Evolutionary conservation across 2,113 vertebrate genomes (phyloP).

Genomic region (Apteryx mantelli): DNA sequence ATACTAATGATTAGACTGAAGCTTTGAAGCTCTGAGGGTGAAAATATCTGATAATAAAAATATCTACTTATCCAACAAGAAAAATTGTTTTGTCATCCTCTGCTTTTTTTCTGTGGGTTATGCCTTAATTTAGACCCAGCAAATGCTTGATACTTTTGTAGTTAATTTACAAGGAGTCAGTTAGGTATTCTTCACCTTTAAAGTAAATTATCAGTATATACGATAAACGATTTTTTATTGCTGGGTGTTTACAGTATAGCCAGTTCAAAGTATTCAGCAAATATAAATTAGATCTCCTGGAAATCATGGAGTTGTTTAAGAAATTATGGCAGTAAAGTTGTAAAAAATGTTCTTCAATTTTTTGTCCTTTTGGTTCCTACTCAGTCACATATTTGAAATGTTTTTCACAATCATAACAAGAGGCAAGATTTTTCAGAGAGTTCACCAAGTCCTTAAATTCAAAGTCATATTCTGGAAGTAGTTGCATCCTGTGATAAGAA

Average conservation of each 20-base stretch:
- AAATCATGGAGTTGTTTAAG: background rate
- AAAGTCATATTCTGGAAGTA: background rate
- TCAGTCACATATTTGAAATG: background rate
- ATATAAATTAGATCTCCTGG: background rate
- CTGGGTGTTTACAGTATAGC: background rate
- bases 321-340: background rate
- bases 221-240: background rate
- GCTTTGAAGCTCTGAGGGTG: background rate
- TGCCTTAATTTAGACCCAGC: background rate
- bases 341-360: background rate
- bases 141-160: background rate
- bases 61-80: background rate
- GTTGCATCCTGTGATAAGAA: rapidly evolving
- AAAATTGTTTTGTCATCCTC: background rate
- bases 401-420: background rate
- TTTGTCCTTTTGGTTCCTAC: background rate
- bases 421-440: background rate
- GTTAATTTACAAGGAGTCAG: background rate
- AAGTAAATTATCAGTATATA: background rate
- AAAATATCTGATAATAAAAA: background rate
- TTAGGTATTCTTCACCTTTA: background rate
- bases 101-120: background rate
- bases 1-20: background rate
- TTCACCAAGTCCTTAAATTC: background rate
- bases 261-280: background rate